Evolutionary conservation across 1,140 invertebrate species (phyloP).

Genomic region (Episyrphus balteatus): DNA sequence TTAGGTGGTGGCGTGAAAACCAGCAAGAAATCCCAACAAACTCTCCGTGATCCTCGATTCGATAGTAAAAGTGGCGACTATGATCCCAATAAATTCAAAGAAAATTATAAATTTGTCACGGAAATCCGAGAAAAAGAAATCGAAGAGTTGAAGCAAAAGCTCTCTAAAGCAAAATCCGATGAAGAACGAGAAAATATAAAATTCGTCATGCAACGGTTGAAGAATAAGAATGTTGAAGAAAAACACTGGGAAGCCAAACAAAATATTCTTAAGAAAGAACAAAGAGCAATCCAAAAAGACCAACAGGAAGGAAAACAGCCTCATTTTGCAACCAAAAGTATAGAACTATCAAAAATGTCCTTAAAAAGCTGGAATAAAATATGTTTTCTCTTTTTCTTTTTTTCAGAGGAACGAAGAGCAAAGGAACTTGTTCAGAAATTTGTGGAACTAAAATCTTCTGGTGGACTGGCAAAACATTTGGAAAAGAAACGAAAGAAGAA

Average conservation of each 20-base stretch:
- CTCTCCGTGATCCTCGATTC: slow-evolving; percentile 46
- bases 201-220: slow-evolving; percentile 57
- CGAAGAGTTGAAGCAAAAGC: slow-evolving; percentile 47
- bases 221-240: slow-evolving; percentile 55
- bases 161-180: slow-evolving; percentile 45
- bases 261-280: slow-evolving; percentile 43
- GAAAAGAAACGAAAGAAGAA: slow-evolving; percentile 60
- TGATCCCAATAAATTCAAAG: slow-evolving; percentile 59
- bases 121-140: slow-evolving; percentile 58
- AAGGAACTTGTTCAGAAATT: slow-evolving; percentile 57
- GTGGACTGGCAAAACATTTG: slow-evolving; percentile 63
- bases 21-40: slow-evolving; percentile 9
- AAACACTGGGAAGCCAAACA: slow-evolving; percentile 45
- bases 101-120: slow-evolving; percentile 63
- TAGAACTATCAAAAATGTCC: slow-evolving; percentile 16
- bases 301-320: slow-evolving; percentile 52
- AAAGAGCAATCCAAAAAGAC: slow-evolving; percentile 46
- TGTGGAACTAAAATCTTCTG: slow-evolving; percentile 56
- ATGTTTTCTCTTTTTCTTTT: slow-evolving; percentile 12
- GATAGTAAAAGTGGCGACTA: slow-evolving; percentile 67
- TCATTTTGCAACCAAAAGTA: slow-evolving; percentile 71
- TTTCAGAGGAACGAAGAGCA: slow-evolving; percentile 57
- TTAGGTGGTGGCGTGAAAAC: slow-evolving; percentile 34
- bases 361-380: neutral
- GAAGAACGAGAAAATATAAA: slow-evolving; percentile 53